Evolutionary conservation across 2,113 vertebrate genomes (phyloP), one percentile per base, ranked within the genome.

Genomic region (Mobula hypostoma): DNA sequence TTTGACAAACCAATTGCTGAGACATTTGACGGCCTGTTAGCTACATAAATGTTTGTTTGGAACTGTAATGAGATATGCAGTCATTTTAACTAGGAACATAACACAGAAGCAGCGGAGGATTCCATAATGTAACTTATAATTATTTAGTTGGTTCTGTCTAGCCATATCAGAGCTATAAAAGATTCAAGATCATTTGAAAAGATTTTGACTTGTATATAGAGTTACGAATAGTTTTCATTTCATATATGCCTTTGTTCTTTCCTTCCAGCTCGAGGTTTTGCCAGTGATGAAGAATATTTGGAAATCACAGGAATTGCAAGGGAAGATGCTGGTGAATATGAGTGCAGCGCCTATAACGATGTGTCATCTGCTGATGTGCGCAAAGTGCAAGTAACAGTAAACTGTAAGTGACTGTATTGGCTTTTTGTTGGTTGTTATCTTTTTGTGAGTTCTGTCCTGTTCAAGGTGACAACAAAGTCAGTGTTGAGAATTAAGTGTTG

Each of bases 301-400:
- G 98, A 99, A 96, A 99, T 99, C 95, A 97, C 97, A 0, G 97
- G 97, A 48, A 98, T 99, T 96, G 97, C 97, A 0, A 97, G 98
- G 95, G 97, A 98, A 95, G 97, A 97, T 95, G 98, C 98, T 0
- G 99, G 99, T 17, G 97, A 97, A 58, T 99, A 99, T 0, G 98
- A 99, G 95, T 99, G 99, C 97, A 98, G 97, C 0, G 99, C 99
- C 2, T 97, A 97, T 96, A 99, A 99, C 0, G 98, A 99, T 0
- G 98, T 99, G 88, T 98, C 98, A 0, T 96, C 97, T 1, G 97
- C 99, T 0, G 98, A 98, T 2, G 97, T 97, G 5, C 97, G 98
- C 95, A 98, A 98, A 92, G 97, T 99, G 66, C 98, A 98, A 97
- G 97, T 99, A 96, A 98, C 97, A 0, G 98, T 99, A 95, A 99